Conservation (phyloP, 2,888 invertebrate genomes). For the Ormyrus thymus region DNA sequence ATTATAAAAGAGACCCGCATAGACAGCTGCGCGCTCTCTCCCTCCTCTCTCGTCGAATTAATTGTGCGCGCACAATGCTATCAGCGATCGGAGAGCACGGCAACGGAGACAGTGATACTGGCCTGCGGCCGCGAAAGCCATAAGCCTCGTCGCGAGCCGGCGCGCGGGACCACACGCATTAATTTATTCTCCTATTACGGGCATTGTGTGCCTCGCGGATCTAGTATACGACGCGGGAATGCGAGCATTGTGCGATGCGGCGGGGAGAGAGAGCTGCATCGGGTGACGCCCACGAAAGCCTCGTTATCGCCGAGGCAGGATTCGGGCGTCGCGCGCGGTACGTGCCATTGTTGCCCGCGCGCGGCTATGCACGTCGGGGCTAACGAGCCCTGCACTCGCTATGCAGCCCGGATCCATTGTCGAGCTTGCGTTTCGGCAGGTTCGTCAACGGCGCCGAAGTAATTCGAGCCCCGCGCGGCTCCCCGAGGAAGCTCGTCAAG, state of each 20-base stretch:
- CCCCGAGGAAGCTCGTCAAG: neutral
- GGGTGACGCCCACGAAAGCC: conserved; percentile 57
- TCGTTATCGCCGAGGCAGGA: conserved; percentile 64
- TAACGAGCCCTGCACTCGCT: conserved; percentile 66
- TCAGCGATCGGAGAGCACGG: conserved; percentile 65
- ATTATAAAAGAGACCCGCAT: neutral
- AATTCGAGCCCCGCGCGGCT: too few species aligned
- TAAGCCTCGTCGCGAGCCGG: conserved; percentile 56
- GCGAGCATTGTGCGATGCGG: conserved; percentile 49
- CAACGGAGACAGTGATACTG: neutral
- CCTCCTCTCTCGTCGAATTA: conserved; percentile 61
- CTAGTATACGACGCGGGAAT: conserved; percentile 27
- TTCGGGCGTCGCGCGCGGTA: conserved; percentile 61
- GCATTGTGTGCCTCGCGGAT: conserved; percentile 61
- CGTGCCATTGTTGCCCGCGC: conserved; percentile 53
- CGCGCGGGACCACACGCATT: conserved; percentile 71
- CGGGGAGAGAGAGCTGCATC: conserved; percentile 13
- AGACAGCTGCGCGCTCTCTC: neutral
- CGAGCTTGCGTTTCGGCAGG: neutral
- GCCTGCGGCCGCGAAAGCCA: neutral
- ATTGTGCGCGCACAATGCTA: conserved; percentile 70
- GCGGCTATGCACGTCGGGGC: conserved; percentile 50
- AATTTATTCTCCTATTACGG: conserved; percentile 69
- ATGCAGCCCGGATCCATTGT: neutral
- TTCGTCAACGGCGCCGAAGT: too few species aligned